These are phyloP conservation scores for Rhynchonycteris naso DNA, from an alignment of 2,797 vertebrate genomes.

Conservation along the genomic window DNA sequence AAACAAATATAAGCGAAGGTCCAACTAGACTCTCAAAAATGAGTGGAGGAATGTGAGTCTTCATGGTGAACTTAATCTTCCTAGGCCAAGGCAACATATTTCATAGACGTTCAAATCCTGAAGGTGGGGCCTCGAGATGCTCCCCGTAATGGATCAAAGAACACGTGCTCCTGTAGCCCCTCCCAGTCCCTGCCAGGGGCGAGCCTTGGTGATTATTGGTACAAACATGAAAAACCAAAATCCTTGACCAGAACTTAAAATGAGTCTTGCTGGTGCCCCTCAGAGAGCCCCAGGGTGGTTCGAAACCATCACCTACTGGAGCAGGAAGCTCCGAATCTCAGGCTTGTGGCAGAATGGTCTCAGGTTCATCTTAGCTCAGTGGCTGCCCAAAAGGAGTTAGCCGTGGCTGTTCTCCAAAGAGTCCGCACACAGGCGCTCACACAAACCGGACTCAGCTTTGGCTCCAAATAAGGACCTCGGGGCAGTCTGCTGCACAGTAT, in stretches of 20 bases:
- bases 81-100: neutral
- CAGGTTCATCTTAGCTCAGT: neutral
- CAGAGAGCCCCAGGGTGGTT: neutral
- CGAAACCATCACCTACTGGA: slow-evolving; percentile 75
- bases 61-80: neutral
- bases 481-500: neutral
- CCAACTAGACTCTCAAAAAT: neutral
- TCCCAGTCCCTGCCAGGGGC: fast-evolving
- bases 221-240: neutral
- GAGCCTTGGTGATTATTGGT: slow-evolving; percentile 53
- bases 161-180: neutral
- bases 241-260: slow-evolving; percentile 38
- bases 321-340: slow-evolving; percentile 54
- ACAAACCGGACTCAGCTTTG: slow-evolving; percentile 28
- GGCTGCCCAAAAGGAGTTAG: slow-evolving; percentile 39
- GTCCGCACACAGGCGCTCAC: neutral
- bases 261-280: neutral
- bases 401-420: slow-evolving; percentile 21
- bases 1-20: neutral
- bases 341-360: slow-evolving; percentile 30
- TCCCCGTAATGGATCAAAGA: slow-evolving; percentile 18
- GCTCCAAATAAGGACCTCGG: neutral
- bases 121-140: neutral
- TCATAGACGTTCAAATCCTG: neutral
- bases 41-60: neutral